These are phyloP conservation scores for Melitaea cinxia DNA, from an alignment of 1,140 invertebrate genomes.

Conservation along the genomic window DNA sequence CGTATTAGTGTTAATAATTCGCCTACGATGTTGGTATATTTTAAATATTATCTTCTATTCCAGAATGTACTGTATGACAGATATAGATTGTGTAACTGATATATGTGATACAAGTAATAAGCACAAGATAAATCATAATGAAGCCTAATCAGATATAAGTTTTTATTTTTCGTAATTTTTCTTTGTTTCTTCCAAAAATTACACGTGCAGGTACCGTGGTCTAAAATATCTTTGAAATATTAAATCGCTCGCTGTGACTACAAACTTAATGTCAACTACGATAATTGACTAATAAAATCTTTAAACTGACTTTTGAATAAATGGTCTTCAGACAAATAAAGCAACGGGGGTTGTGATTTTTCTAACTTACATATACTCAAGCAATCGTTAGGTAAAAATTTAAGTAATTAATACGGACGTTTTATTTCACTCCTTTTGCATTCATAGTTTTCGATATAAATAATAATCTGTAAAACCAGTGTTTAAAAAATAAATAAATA, in stretches of 20 bases:
- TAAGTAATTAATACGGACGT: too few species aligned
- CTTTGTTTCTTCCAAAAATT: constrained; percentile 52
- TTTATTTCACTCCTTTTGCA: too few species aligned
- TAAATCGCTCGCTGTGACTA: not conserved
- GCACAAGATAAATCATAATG: constrained; percentile 74
- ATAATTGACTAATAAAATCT: not conserved
- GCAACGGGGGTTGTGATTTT: too few species aligned
- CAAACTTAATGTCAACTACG: not conserved
- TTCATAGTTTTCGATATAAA: too few species aligned
- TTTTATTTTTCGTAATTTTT: constrained; percentile 40
- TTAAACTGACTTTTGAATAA: not conserved
- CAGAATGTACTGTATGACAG: constrained; percentile 71
- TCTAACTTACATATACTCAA: too few species aligned
- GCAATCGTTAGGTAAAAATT: too few species aligned
- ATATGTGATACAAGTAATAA: constrained; percentile 77
- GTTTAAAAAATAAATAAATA: too few species aligned
- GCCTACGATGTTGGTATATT: constrained; percentile 30
- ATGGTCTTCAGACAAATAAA: too few species aligned
- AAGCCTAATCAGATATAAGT: constrained; percentile 72
- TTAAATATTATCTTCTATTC: constrained; percentile 45
- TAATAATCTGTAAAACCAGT: too few species aligned
- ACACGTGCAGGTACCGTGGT: constrained; percentile 47
- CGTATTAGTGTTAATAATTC: constrained; percentile 14
- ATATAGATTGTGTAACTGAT: constrained; percentile 67
- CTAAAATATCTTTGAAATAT: not conserved